Base-by-base conservation (phyloP, 1,140 invertebrate species). In the Acromyrmex charruanus region DNA sequence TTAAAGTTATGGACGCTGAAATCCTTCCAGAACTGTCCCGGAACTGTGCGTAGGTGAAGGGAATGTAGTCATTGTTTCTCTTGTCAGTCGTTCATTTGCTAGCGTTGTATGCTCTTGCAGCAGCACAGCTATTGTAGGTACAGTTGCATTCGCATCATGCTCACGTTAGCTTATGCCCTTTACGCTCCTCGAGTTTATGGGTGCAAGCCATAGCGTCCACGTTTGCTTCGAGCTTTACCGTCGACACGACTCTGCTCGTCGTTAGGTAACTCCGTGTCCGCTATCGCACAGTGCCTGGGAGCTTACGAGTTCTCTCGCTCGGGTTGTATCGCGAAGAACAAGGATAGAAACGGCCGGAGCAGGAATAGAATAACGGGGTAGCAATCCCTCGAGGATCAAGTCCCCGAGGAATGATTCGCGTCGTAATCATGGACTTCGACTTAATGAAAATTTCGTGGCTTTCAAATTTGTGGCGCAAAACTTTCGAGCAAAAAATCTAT, bases 1-100 rank as follows among this genome's bases (percentile, higher is more conserved):
- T 89, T 90, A 89, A 90, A 90, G 85, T 90, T 87, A 90, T 89
- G 88, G 88, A 89, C 81, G 87, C 85, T 90, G 79, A 90, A 90
- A 89, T 87, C 58, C 81, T 89, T 61, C 18, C 53, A 66, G 71
- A 81, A 85, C 75, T 87, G 75, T 85, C 86, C 80, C 39, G 39
- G 39, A 44, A 44, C 0, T 44, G 39, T 44, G 71, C 79, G 53
- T 72, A 35, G 59, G 44, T 77, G 77, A 53, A 72, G 69, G 35
- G 55, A 90, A 87, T 61, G n/a, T 68, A 85, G 80, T 85, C 85
- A 53, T 89, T 85, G 84, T 81, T 85, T 69, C 31, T 21, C 58
- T 44, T 71, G n/a, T 77, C 53, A 55, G 21, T 89, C 77, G 72
- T 85, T 90, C 77, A 82, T 82, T 82, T 86, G 58, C 69, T 28